Base-by-base conservation (phyloP, 2,113 vertebrate species). In the Callionymus lyra region DNA sequence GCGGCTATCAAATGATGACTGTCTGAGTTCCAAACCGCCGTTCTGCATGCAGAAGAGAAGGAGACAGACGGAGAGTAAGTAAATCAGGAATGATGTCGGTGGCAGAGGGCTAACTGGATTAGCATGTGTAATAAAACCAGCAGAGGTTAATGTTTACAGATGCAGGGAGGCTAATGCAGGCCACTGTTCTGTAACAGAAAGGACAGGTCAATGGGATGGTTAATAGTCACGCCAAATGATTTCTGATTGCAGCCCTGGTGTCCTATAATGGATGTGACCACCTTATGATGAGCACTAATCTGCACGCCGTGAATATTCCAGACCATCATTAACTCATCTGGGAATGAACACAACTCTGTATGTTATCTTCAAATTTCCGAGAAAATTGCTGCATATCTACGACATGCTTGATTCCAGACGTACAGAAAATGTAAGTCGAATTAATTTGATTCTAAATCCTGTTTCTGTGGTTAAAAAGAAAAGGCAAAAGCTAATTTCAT, bases 1-100 rank as follows among this genome's bases (percentile, higher is more conserved):
- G 40, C 55, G 38, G 68, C 71, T 69, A 77, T 65, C 63, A 72
- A 72, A 74, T 74, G 61, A 71, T 74, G 50, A 58, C 63, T 72
- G 51, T 66, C 65, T 57, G 36, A 59, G 65, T 63, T 52, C 34
- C 16, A 19, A 51, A 41, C 33, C 38, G 32, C 31, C 38, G 1
- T 38, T 38, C 52, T 63, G 72, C 58, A 56, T 60, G 57, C 53
- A 58, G 46, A 60, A 46, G 34, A 43, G 27, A 2, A 18, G 49
- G 38, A 17, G 9, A 36, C 44, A 42, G 16, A 14, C 35, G 14
- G 34, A 6, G 38, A 10, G 38, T 6, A 13, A 63, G 50, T 16
- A 51, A 44, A 66, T 60, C 59, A 35, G 31, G 39, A 32, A 18
- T 56, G 43, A 57, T 59, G 59, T 50, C 40, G 34, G 37, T 31